Conservation (phyloP, 2,113 vertebrate species). For the Pithys albifrons region DNA sequence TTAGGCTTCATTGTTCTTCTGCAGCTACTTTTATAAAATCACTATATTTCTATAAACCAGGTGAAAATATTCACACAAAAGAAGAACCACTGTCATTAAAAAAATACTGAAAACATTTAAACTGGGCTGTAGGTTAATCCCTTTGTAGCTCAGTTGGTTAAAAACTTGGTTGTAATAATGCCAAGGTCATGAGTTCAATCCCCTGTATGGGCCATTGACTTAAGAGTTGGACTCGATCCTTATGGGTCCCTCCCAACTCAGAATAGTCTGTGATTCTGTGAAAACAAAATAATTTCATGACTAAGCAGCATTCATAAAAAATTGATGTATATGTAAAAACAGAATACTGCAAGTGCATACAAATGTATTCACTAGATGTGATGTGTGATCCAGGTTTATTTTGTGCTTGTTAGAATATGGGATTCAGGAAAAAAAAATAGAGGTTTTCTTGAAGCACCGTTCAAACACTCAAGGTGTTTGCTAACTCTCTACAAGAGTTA, state of each 20-base stretch:
- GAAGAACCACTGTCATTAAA: neutral
- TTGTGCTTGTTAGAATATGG: neutral
- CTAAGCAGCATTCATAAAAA: neutral
- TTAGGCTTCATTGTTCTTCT: neutral
- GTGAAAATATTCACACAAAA: neutral
- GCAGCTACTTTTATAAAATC: neutral
- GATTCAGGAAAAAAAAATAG: neutral
- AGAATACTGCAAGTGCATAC: neutral
- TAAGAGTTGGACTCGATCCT: too few species aligned
- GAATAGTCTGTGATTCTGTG: too few species aligned
- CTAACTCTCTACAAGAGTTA: neutral
- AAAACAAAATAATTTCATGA: neutral
- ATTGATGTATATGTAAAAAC: neutral
- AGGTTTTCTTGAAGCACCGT: neutral
- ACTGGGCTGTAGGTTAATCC: neutral
- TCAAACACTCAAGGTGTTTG: neutral
- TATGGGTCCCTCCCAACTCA: too few species aligned
- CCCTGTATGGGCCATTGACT: too few species aligned
- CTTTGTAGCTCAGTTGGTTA: too few species aligned
- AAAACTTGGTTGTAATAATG: too few species aligned
- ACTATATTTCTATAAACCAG: neutral
- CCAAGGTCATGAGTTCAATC: too few species aligned
- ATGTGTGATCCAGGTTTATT: neutral
- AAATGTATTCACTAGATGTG: neutral
- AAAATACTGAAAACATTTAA: neutral